phyloP scores from a whole-genome alignment of 2,888 invertebrate genomes.

The Tipula unca region DNA sequence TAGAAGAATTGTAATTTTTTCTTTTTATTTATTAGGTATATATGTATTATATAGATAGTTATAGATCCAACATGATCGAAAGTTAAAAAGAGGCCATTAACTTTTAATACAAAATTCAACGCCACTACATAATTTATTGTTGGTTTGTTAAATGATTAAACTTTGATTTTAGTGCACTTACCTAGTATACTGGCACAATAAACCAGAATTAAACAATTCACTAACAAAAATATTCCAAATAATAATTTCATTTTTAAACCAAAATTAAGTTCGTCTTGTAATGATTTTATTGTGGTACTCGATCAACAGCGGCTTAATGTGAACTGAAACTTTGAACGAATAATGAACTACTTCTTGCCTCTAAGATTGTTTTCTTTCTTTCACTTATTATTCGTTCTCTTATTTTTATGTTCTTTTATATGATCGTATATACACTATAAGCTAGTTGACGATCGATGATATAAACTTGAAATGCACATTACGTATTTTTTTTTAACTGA shows the following conservation, averaged over 20 bases:
- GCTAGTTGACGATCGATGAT: neutral
- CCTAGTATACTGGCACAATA: constrained; percentile 18
- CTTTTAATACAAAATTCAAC: neutral
- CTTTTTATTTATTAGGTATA: neutral
- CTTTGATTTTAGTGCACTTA: neutral
- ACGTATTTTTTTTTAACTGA: neutral
- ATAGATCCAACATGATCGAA: neutral
- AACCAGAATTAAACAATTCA: neutral
- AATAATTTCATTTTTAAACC: constrained; percentile 2
- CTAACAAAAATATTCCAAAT: neutral
- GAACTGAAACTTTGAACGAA: neutral
- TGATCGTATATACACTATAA: neutral
- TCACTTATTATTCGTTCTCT: neutral
- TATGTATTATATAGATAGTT: neutral
- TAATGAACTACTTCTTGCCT: neutral
- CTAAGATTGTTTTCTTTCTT: neutral
- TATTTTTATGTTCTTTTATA: neutral
- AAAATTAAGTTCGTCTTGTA: neutral
- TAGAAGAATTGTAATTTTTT: neutral
- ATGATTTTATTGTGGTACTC: neutral
- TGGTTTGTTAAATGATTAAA: neutral
- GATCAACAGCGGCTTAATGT: neutral
- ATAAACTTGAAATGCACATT: neutral
- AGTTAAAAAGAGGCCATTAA: neutral
- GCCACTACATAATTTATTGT: neutral